Evolutionary conservation across 2,797 vertebrate genomes (phyloP).

Genomic region (Acrossocheilus fasciatus): DNA sequence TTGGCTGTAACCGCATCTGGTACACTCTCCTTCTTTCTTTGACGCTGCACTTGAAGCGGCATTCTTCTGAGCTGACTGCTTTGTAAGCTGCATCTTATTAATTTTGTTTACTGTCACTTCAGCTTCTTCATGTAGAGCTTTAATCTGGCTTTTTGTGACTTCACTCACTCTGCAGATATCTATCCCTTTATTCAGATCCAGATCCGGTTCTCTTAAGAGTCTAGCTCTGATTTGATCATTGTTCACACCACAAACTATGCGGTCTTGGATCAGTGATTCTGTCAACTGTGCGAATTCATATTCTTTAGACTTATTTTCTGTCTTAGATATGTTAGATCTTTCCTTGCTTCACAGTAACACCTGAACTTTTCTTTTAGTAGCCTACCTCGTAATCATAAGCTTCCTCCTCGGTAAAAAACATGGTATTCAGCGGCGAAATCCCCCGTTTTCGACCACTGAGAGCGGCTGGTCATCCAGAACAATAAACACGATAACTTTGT

Average conservation of each 20-base stretch:
- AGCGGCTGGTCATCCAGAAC: neutral
- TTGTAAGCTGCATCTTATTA: no score
- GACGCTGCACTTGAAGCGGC: no score
- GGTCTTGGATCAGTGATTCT: neutral
- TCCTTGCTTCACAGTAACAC: neutral
- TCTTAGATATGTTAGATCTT: neutral
- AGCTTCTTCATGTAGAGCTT: no score
- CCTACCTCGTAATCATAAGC: neutral
- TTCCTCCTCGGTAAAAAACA: neutral
- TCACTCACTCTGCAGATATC: neutral
- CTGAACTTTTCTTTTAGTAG: neutral
- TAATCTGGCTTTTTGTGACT: neutral
- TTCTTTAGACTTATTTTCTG: neutral
- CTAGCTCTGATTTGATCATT: no score
- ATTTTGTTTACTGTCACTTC: no score
- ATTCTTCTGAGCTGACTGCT: no score
- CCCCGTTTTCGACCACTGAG: neutral
- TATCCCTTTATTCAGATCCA: neutral
- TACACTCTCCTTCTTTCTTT: no score
- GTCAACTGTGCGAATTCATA: neutral
- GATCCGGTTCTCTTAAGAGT: neutral
- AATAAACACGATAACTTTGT: neutral
- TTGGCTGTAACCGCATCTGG: slow-evolving; percentile 22
- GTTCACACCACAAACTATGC: no score
- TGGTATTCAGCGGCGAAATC: neutral